Conservation (phyloP, 1,140 invertebrate species). For the Cataglyphis hispanica region DNA sequence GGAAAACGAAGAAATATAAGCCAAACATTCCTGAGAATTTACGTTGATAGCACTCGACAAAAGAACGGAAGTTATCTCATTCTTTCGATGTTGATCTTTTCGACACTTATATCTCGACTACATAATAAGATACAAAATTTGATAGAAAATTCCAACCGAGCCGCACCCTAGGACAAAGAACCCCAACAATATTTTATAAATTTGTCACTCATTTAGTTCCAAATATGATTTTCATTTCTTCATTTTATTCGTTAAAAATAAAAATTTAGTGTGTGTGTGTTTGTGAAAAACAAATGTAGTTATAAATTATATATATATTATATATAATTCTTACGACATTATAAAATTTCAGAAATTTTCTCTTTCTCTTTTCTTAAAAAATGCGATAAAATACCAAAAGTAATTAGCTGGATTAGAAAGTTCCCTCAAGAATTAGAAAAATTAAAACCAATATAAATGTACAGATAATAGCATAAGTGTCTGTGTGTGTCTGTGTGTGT, state of each 20-base stretch:
- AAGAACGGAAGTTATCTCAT: background rate
- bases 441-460: background rate
- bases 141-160: background rate
- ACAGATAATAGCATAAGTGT: background rate
- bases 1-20: background rate
- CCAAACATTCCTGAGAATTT: background rate
- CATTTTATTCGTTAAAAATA: background rate
- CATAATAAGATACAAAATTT: background rate
- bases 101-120: background rate
- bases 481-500: too few species aligned
- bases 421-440: background rate
- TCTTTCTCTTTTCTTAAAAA: background rate
- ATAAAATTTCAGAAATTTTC: too few species aligned
- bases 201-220: background rate
- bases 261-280: background rate
- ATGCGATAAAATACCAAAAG: background rate
- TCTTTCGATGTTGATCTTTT: constrained; percentile 6
- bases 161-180: constrained; percentile 40
- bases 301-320: background rate
- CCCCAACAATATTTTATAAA: background rate
- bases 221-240: background rate
- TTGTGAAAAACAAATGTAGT: background rate
- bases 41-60: background rate
- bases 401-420: background rate
- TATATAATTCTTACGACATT: too few species aligned